A percentile compares a stretch with the other conserved stretches of the same genome.
Evolutionary conservation across 2,797 vertebrate species (phyloP).

Genomic region (Sebastolobus alascanus): DNA sequence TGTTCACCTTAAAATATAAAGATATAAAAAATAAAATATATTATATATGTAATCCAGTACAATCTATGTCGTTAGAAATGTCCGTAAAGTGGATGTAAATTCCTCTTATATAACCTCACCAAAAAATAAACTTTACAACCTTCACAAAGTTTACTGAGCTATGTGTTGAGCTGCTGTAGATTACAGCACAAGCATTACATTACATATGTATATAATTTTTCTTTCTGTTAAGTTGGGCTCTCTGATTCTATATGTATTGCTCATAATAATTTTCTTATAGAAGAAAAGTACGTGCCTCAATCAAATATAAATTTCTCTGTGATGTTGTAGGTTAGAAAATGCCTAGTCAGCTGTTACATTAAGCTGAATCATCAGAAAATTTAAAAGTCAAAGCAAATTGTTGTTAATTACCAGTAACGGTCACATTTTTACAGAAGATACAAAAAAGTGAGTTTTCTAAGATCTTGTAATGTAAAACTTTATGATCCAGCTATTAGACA

Average conservation of each 20-base stretch:
- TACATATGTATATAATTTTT: neutral
- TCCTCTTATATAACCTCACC: neutral
- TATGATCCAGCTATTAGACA: neutral
- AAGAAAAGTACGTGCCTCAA: neutral
- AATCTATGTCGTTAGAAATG: neutral
- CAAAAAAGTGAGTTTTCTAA: neutral
- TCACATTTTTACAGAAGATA: neutral
- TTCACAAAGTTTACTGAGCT: neutral
- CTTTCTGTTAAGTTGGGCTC: neutral
- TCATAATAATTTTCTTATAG: neutral
- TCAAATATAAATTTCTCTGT: slow-evolving; percentile 4
- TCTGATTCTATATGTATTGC: neutral
- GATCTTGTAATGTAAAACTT: neutral
- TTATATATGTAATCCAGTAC: neutral
- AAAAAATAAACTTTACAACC: neutral
- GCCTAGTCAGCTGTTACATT: slow-evolving; percentile 51
- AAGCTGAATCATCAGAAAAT: slow-evolving; percentile 45
- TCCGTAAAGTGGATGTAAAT: neutral
- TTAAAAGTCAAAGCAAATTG: neutral
- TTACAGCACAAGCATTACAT: neutral
- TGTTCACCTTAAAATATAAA: neutral
- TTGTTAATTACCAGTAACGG: neutral
- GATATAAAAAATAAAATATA: no score
- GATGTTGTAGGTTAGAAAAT: slow-evolving; percentile 17
- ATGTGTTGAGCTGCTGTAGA: neutral